Evolutionary conservation across 1,140 invertebrate genomes (phyloP), one percentile per base, ranked within the genome.

Genomic region (Drosophila lacteicornis): DNA sequence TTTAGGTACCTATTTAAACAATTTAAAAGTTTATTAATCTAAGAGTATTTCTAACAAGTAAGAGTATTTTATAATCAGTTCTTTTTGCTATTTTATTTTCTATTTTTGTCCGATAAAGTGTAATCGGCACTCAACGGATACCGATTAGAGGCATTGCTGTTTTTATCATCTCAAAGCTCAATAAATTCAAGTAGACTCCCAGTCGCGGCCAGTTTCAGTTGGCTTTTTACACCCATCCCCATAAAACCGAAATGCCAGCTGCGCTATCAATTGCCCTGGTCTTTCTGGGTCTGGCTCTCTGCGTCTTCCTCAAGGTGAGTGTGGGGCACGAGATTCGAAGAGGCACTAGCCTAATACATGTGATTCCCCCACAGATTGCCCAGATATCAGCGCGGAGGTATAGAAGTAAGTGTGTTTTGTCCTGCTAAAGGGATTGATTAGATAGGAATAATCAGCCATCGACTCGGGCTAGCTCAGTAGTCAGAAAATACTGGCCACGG

Each of bases 371-470:
- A 8, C 36, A 62, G 60, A 42, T 62, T 62, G 60, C 19, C 12
- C 33, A 42, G 12, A 1, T 62, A 4, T 53, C 49, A 2, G 33
- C 60, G 4, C 11, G 33, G 17, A 55, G 22, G 3, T 12, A 55
- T 27, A 62, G 60, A 22, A 62, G 60, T 62, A 62, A 62, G 60
- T 62, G 49, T 53, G 19, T 51, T 51, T 55, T 38, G 1, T 13
- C 7, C 3, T 22, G 4, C 6, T 22, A 11, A 55, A 8, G 0
- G 17, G 17, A 8, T 5, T 9, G 13, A 38, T 55, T 22, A 22
- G 3, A 19, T 15, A 4, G n/a, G 0, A 50, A 50, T 12, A 12
- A 50, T 17, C 5, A 12, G 4, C 1, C 11, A 30, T 6, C n/a
- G 9, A 11, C 4, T 30, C 11, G 9, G 9, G 33, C 1, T 7